A percentile compares a stretch with the other conserved stretches of the same genome.
phyloP scores from a whole-genome alignment of 2,113 vertebrate species.

The Sphyrna mokarran region DNA sequence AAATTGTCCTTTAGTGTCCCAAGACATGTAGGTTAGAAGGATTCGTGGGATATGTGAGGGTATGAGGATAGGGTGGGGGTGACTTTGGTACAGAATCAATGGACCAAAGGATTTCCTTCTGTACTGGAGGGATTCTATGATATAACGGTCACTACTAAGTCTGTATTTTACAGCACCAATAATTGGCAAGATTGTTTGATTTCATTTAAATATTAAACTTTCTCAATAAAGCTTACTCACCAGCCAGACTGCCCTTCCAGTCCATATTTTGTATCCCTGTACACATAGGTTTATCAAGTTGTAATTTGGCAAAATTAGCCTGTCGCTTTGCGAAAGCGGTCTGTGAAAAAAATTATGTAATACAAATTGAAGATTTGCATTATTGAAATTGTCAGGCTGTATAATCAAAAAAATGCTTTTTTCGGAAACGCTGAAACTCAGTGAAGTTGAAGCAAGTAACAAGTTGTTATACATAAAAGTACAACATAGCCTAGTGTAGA shows the following conservation, averaged over 20 bases:
- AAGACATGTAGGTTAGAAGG: too few relatives aligned
- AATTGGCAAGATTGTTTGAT: background rate
- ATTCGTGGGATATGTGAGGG: too few relatives aligned
- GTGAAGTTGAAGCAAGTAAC: background rate
- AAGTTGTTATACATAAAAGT: background rate
- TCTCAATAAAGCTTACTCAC: constrained; percentile 49
- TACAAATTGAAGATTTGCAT: background rate
- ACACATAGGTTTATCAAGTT: constrained; percentile 53
- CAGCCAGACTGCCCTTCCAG: constrained; percentile 70
- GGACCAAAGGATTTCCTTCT: too few relatives aligned
- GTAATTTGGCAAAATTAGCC: constrained; percentile 69
- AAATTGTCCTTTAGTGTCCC: too few relatives aligned
- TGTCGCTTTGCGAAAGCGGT: constrained; percentile 80
- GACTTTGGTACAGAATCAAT: too few relatives aligned
- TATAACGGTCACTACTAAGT: background rate
- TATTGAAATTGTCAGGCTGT: background rate
- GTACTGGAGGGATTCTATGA: too few relatives aligned
- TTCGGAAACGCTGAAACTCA: background rate
- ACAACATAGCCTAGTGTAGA: background rate
- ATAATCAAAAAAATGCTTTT: background rate
- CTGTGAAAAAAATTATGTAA: constrained; percentile 49
- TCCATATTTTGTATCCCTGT: constrained; percentile 63
- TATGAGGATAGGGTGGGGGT: too few relatives aligned
- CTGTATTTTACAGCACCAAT: background rate
- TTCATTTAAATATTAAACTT: background rate